Evolutionary conservation across 2,113 vertebrate genomes (phyloP), one percentile per base, ranked within the genome.

Genomic region (Danionella cerebrum): DNA sequence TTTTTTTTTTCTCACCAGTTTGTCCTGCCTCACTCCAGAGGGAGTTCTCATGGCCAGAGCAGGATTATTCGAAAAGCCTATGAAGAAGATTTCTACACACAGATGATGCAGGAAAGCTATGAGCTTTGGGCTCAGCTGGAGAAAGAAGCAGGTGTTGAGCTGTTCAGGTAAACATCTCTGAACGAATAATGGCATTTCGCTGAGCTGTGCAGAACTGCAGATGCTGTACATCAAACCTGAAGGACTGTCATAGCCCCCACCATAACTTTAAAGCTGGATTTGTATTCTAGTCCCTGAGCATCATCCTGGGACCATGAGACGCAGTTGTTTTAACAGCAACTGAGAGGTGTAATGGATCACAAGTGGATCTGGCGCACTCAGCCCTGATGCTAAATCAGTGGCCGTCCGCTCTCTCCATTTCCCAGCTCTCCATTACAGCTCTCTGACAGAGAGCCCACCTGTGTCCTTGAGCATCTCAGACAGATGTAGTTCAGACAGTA

Each of bases 11-110:
- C 14, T 62, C 18, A 50, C 3, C 42, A 97, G 95, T 98, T 97
- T 66, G 19, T 87, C 29, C 82, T 97, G 70, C 94, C 93, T 0
- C 95, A 98, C 75, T 88, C 88, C 0, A 82, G 95, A 57, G 94
- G 95, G 45, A 98, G 95, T 78, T 97, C 95, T 0, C 94, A 98
- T 0, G 94, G 94, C 53, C 93, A 93, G 82, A 94, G 90, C 33
- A 88, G 95, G 51, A 90, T 98, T 69, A 94, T 91, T 69, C 88
- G 94, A 63, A 92, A 83, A 48, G 84, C 89, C 25, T 97, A 97
- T 2, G 1, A 77, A 0, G 66, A 89, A 38, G 67, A 83, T 2
- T 84, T 79, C 69, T 97, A 97, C 1, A 65, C 76, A 18, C 39
- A 53, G 63, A 94, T 97, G 93, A 93, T 96, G 91, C 72, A 88